Base-by-base conservation (phyloP, 1,140 invertebrate genomes). In the Macrotrachela quadricornifera region DNA sequence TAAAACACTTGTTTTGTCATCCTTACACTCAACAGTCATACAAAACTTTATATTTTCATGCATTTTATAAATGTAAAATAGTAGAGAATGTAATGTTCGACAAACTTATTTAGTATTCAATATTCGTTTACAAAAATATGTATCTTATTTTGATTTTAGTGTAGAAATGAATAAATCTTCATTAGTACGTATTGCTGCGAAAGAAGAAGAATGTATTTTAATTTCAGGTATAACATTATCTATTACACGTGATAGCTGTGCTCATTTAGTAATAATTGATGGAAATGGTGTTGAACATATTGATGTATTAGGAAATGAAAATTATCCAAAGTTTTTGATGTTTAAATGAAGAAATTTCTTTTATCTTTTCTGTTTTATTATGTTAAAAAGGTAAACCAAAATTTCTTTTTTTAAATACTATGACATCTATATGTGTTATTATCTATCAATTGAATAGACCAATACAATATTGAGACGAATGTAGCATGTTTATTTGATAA, bases 1-100 rank as follows among this genome's bases (percentile, higher is more conserved):
- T n/a, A n/a, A n/a, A n/a, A n/a, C n/a, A n/a, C n/a, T n/a, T n/a
- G n/a, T n/a, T n/a, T n/a, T n/a, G n/a, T n/a, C n/a, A n/a, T n/a
- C n/a, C n/a, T n/a, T n/a, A n/a, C n/a, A n/a, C n/a, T n/a, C n/a
- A n/a, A n/a, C n/a, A n/a, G n/a, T n/a, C n/a, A n/a, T n/a, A 10
- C 88, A n/a, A n/a, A n/a, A n/a, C n/a, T n/a, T n/a, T n/a, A n/a
- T n/a, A n/a, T n/a, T n/a, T n/a, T n/a, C n/a, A n/a, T n/a, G n/a
- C n/a, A n/a, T n/a, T n/a, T n/a, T n/a, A 97, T 63, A 99, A 97
- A 62, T 96, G 99, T 71, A 90, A 92, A 67, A 99, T 16, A 46
- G 10, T 46, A 30, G 30, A 54, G n/a, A 37, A n/a, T 36, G 12
- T 53, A 37, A 51, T 9, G 15, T 51, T 8, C 38, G 36, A 43